These are phyloP conservation scores for Patella vulgata DNA, from an alignment of 1,140 invertebrate genomes.

Conservation along the genomic window DNA sequence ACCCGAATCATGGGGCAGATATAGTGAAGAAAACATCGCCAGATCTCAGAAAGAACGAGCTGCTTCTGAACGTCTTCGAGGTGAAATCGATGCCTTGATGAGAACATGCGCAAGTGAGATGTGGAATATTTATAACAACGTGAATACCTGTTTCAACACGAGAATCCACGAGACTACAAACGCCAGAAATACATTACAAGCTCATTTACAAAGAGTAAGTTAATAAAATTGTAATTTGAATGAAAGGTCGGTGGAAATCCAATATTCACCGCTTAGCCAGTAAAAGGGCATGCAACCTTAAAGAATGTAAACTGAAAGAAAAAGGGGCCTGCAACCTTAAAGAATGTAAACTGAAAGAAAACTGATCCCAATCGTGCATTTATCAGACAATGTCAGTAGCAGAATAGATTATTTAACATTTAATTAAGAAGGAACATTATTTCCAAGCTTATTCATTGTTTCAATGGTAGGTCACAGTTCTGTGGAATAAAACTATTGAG, in stretches of 20 bases:
- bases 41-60: conserved; percentile 85
- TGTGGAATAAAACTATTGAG: no score
- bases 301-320: no score
- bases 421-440: no score
- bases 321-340: neutral
- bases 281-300: no score
- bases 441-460: no score
- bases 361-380: no score
- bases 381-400: conserved; percentile 84
- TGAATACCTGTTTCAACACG: conserved; percentile 59
- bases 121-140: conserved; percentile 88
- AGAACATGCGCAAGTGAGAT: conserved; percentile 84
- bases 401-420: no score
- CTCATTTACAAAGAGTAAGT: conserved; percentile 81
- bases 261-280: no score
- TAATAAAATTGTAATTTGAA: no score
- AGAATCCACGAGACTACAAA: conserved; percentile 57
- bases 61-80: conserved; percentile 80
- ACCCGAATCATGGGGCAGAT: conserved; percentile 85
- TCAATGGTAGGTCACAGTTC: no score
- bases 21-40: conserved; percentile 81
- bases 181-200: conserved; percentile 79
- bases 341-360: neutral
- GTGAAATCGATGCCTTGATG: conserved; percentile 82
- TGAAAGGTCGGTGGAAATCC: no score